Conservation (phyloP, 2,888 invertebrate genomes). For the Priocnemis perturbator region DNA sequence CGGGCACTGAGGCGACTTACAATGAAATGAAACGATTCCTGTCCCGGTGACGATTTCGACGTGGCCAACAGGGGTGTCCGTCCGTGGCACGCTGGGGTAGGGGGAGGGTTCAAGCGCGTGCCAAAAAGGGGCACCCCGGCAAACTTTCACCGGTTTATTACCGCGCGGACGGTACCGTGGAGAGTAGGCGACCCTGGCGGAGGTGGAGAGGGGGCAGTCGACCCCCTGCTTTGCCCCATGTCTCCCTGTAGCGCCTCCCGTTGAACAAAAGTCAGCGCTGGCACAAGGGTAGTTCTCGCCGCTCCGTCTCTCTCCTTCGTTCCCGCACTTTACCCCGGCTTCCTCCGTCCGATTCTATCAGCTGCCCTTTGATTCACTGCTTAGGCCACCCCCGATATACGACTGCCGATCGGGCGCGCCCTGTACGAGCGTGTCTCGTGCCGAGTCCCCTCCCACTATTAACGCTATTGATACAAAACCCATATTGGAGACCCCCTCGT, state of each 20-base stretch:
- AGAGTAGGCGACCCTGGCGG: constrained; percentile 37
- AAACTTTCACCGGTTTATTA: constrained; percentile 71
- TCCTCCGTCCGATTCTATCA: constrained; percentile 57
- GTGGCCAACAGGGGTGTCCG: constrained; percentile 35
- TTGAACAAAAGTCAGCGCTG: constrained; percentile 32
- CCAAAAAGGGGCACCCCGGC: constrained; percentile 68
- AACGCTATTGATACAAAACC: constrained; percentile 68
- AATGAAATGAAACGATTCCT: constrained; percentile 68
- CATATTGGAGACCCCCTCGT: constrained; percentile 57
- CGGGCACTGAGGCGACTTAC: constrained; percentile 45
- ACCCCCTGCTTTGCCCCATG: constrained; percentile 38
- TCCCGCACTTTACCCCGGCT: constrained; percentile 18
- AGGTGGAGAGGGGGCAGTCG: not conserved
- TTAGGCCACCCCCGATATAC: constrained; percentile 66
- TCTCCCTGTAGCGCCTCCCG: constrained; percentile 38
- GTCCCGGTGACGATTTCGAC: constrained; percentile 67
- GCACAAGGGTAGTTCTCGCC: no score
- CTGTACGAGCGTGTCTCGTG: constrained; percentile 19
- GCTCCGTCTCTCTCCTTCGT: not conserved
- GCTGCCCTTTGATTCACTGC: constrained; percentile 65
- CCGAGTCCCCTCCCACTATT: constrained; percentile 70
- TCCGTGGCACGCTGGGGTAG: constrained; percentile 23
- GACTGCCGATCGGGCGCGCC: constrained; percentile 19
- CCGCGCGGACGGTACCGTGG: constrained; percentile 33
- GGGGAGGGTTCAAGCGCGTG: constrained; percentile 62